Evolutionary conservation across 2,113 vertebrate species (phyloP).

Genomic region (Panurus biarmicus): DNA sequence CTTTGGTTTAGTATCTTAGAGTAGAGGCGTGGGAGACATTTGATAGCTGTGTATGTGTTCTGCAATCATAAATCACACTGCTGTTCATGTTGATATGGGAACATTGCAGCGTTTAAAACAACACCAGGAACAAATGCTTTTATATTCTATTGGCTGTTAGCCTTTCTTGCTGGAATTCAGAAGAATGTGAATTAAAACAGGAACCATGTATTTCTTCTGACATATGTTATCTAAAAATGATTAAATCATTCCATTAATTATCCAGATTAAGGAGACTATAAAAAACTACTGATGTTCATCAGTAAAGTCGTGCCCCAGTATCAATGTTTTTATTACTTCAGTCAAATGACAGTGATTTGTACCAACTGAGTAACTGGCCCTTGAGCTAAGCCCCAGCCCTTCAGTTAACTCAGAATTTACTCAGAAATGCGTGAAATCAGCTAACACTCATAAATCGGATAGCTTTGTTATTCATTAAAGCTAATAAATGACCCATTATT

Average conservation of each 20-base stretch:
- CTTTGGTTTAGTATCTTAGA: slow-evolving; percentile 70
- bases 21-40: slow-evolving; percentile 51
- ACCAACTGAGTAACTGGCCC: background rate
- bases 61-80: slow-evolving; percentile 48
- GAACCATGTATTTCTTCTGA: background rate
- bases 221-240: background rate
- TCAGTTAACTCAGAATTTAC: slow-evolving; percentile 23
- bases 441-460: slow-evolving; percentile 16
- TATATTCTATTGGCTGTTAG: background rate
- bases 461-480: slow-evolving; percentile 54
- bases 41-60: slow-evolving; percentile 33
- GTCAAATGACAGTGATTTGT: background rate
- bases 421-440: slow-evolving; percentile 52
- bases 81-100: slow-evolving; percentile 38
- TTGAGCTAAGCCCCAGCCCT: background rate
- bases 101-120: slow-evolving; percentile 32
- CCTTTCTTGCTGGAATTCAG: background rate
- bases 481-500: slow-evolving; percentile 59
- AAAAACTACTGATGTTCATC: background rate
- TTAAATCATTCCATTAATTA: background rate
- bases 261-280: background rate
- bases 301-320: background rate
- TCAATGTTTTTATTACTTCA: background rate
- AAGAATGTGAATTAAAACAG: slow-evolving; percentile 14
- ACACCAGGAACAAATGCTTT: slow-evolving; percentile 25